Evolutionary conservation across 2,888 invertebrate species (phyloP), one percentile per base, ranked within the genome.

Genomic region (Liopterus haemorrhoidalis): DNA sequence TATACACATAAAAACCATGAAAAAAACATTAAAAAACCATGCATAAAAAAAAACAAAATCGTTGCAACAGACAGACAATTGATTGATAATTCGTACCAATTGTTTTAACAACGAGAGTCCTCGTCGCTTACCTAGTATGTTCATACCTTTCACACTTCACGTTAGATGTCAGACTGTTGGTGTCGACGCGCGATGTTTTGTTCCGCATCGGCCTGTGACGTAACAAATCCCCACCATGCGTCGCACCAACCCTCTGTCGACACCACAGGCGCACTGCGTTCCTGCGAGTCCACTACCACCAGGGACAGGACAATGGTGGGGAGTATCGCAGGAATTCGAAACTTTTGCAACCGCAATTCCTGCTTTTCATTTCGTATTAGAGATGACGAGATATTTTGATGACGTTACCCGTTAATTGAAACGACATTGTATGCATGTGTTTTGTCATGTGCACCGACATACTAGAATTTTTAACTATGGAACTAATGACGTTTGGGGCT

Each of bases 91-190:
- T 45, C 45, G 39, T 45, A 45, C 45, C 45, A 39, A 45, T 45
- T 45, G 24, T 32, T 39, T 24, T 35, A 33, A 44, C 44, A 44
- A 36, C 41, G 41, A 41, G 15, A 42, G 35, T 28, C 15, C 31
- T 39, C 41, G 46, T 55, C 58, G 64, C 68, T 68, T 68, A 68
- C 68, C 68, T 68, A 68, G 63, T 64, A 68, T 67, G 66, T 68
- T 68, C 68, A 68, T 69, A 66, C 66, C 67, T 67, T 66, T 60
- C 64, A 66, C 59, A 63, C 58, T 58, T 61, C 63, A 67, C 67
- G 67, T 66, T 64, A 67, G 67, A 68, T 68, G 67, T 66, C 66
- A 61, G 64, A 66, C 66, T 66, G 65, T 59, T 63, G 55, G 57
- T 58, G 55, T 56, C 56, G 57, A 54, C 61, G 63, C 57, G 58